Base-by-base conservation (phyloP, 1,140 invertebrate genomes). In the Cydia amplana region DNA sequence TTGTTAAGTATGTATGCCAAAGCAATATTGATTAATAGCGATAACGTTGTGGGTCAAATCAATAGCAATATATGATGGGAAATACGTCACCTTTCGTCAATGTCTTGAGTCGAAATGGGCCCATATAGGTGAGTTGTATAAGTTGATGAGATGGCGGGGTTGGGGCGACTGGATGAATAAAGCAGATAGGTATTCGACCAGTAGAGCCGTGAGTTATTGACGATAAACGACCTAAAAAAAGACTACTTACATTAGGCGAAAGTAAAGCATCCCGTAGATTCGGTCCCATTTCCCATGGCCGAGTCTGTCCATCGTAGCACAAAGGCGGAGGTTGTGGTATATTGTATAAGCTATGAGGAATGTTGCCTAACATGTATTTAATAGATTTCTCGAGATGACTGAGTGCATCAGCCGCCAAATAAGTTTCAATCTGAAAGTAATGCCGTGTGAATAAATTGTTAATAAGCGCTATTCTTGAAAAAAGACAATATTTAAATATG, bases 341-440 rank as follows among this genome's bases (percentile, higher is more conserved):
- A 16, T 20, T 4, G 20, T 36, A 23, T 16, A 14, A n/a, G 23
- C n/a, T 36, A 28, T 73, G 25, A 12, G 18, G 74, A 12, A 18
- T 25, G 64, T 72, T 36, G 16, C 25, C 32, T 67, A 81, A 76
- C 81, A 90, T 86, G 18, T 75, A 85, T 72, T 82, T 80, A 16
- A 92, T 87, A 6, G 91, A 86, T 77, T 85, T 91, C 55, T 91
- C 89, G n/a, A 92, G 36, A 72, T 92, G 91, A 65, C 81, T 84
- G 16, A 92, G 73, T 18, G 89, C 86, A 78, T 92, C 91, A 5
- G 82, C 88, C 23, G 85, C 78, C 76, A 92, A 79, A 6, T 89
- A 88, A 18, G 89, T 90, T 78, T 92, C 91, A 32, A 92, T 67
- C 91, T 92, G 55, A 40, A 82, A 85, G 49, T n/a, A 72, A 28